Percentiles rank a stretch among this genome's conserved stretches.
These are phyloP conservation scores for Pachycephus smyrnensis DNA, from an alignment of 2,888 invertebrate species.

Conservation along the genomic window DNA sequence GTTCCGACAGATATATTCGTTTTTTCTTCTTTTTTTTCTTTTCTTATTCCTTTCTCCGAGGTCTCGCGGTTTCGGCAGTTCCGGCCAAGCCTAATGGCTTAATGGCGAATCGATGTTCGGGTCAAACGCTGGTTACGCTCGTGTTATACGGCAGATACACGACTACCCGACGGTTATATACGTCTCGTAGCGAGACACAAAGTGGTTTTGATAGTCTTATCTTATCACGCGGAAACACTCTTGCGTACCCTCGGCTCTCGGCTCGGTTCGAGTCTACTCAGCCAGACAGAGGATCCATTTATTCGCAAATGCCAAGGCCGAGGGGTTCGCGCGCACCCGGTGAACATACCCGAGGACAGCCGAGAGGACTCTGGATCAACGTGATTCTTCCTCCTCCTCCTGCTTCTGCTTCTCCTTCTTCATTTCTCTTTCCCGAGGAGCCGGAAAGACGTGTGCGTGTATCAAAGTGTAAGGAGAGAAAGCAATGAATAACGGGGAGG, in stretches of 20 bases:
- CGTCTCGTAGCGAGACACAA: constrained; percentile 14
- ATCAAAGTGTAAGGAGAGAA: background rate
- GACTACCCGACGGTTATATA: constrained; percentile 7
- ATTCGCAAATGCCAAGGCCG: constrained; percentile 62
- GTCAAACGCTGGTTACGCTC: constrained; percentile 26
- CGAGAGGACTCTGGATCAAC: background rate
- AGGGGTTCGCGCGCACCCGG: constrained; percentile 20
- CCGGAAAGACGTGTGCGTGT: background rate
- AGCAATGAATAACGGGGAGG: background rate
- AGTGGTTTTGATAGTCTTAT: constrained; percentile 46
- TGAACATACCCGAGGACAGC: background rate
- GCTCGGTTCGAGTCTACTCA: constrained; percentile 41
- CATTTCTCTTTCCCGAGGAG: background rate
- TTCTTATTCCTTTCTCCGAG: constrained; percentile 15
- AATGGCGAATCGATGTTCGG: constrained; percentile 57
- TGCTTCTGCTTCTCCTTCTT: background rate
- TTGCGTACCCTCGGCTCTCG: constrained; percentile 36
- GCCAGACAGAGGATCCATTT: constrained; percentile 61
- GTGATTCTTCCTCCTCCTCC: background rate
- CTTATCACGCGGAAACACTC: constrained; percentile 62
- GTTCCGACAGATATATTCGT: background rate
- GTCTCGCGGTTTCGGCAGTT: constrained; percentile 31
- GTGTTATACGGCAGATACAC: constrained; percentile 13
- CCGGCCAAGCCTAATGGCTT: constrained; percentile 49
- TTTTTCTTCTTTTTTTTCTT: background rate